Base-by-base conservation (phyloP, 1,140 invertebrate genomes). In the Aplysia californica region DNA sequence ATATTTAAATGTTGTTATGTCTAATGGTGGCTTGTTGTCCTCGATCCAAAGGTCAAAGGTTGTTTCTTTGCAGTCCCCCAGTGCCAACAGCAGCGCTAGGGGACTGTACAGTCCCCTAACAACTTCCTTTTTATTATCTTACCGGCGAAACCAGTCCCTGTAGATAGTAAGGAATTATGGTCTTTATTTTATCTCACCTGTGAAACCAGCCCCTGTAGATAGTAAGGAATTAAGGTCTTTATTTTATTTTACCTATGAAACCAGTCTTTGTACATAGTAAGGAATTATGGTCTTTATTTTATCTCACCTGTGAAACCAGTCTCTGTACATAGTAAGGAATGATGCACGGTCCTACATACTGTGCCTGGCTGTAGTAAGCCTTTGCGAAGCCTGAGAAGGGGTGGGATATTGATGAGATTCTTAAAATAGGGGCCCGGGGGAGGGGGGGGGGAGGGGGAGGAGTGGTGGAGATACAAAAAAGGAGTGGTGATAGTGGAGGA, bases 331-430 rank as follows among this genome's bases (percentile, higher is more conserved):
- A 41, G 50, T 35, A 56, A 18, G 68, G 68, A 31, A 70, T 39
- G 18, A 70, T 33, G 21, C 68, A 70, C 3, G 68, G 68, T 29
- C 68, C 68, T 1, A 70, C 20, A 35, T 39, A 70, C 21, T 31
- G 31, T 18, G 29, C 39, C 23, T 70, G 44, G n/a, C 44, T 56
- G 50, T 55, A 56, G 38, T 18, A 70, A 2, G 55, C 29, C 5
- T 35, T 70, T 6, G 29, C 68, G 29, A 23, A 50, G 23, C 68
- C 68, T 70, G 35, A 6, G 58, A 44, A 4, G 21, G 61, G 6
- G 5, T 6, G 5, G 31, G 31, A 50, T n/a, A 50, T 50, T 50
- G 10, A 15, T 50, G n/a, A 50, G 44, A 10, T 15, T 50, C n/a
- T n/a, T n/a, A n/a, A n/a, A n/a, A n/a, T n/a, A 50, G 44, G 44